These are phyloP conservation scores for Aleiodes sp. DNA, from an alignment of 1,140 invertebrate genomes.

Conservation along the genomic window DNA sequence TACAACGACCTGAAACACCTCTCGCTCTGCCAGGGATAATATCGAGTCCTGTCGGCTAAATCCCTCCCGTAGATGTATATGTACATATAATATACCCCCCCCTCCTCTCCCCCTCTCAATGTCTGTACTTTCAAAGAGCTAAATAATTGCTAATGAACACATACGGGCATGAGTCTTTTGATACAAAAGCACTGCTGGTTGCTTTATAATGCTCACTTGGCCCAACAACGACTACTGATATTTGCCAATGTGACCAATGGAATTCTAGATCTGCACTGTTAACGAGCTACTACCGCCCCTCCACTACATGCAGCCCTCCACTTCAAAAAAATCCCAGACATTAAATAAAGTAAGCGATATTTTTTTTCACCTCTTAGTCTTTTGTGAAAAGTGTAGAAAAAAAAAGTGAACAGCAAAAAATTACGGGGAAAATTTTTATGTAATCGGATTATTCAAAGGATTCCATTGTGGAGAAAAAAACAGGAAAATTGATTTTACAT, in stretches of 20 bases:
- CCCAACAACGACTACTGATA: slow-evolving; percentile 36
- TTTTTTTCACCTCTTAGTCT: too few species aligned
- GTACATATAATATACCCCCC: too few species aligned
- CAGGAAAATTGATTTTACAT: too few species aligned
- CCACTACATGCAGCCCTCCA: neutral
- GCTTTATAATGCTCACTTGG: slow-evolving; percentile 49
- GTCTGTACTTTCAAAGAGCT: slow-evolving; percentile 30
- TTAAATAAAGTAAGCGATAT: neutral
- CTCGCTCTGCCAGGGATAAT: neutral
- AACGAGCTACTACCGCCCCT: slow-evolving; percentile 41
- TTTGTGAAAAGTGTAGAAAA: too few species aligned
- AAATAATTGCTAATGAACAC: slow-evolving; percentile 58
- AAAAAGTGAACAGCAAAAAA: too few species aligned
- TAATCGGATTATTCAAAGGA: too few species aligned
- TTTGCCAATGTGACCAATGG: slow-evolving; percentile 54
- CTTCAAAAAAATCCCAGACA: neutral
- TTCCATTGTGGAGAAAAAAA: too few species aligned
- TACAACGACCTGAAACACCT: neutral
- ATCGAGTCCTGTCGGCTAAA: slow-evolving; percentile 32
- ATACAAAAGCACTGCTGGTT: slow-evolving; percentile 49
- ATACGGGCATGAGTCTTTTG: slow-evolving; percentile 57
- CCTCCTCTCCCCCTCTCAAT: neutral
- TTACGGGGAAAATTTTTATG: too few species aligned
- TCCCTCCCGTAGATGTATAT: too few species aligned
- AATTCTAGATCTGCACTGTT: slow-evolving; percentile 48